Evolutionary conservation across 2,888 invertebrate genomes (phyloP), one percentile per base, ranked within the genome.

Genomic region (Dynastes maya): DNA sequence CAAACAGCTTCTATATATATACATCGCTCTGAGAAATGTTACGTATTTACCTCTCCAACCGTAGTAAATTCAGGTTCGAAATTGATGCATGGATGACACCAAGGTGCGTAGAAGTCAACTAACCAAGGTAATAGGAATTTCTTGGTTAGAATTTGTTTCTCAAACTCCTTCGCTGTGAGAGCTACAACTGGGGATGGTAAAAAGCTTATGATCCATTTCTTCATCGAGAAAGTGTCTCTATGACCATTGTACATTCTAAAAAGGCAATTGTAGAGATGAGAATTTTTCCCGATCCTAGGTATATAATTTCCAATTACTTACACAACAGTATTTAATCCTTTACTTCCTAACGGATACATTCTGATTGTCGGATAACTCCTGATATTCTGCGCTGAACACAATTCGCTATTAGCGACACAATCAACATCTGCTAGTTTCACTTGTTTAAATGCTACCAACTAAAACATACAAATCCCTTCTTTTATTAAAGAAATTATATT

Each of bases 1-100:
- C 22, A 22, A 22, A 22, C 22, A 22, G 22, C 22, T 22, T 22
- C 22, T 22, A 22, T 22, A 22, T 22, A 22, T 22, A 22, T 22
- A 22, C 0, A 79, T 37, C 5, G 13, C 22, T 22, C 5, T 16
- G 22, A 6, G 45, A 9, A 22, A 27, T 5, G 1, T 27, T 13
- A 22, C 0, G 6, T 22, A 77, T 55, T 64, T 87, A 94, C 94
- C 89, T 91, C 89, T 11, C 94, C 92, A 67, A 93, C 90, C 82
- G 90, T 89, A 82, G 92, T 91, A 88, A 93, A 94, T 81, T 93
- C 92, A 1, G 94, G 94, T 80, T 93, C 93, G 86, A 95, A 92
- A 80, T 90, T 89, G 80, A 91, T 90, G 84, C 94, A 94, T 83
- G 90, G 91, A 22, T 90, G 90, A 85, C 92, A 92, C 93, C 94